phyloP scores from a whole-genome alignment of 1,140 invertebrate species.

The Pomacea maculata region DNA sequence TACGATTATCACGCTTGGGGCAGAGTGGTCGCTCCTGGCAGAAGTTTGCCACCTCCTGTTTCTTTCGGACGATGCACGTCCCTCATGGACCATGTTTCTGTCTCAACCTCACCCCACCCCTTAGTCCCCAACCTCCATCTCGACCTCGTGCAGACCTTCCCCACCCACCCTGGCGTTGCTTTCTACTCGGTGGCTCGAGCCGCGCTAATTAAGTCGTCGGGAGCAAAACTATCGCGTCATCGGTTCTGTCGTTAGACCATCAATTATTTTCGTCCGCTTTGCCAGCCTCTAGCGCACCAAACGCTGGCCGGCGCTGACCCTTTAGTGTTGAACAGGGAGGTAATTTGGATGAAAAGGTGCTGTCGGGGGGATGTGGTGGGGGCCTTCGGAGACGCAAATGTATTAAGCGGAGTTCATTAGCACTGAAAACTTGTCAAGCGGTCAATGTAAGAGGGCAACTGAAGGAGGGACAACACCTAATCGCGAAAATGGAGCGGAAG shows the following conservation, averaged over 20 bases:
- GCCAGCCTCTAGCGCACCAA: background rate
- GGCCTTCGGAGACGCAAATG: no score
- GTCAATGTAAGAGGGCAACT: no score
- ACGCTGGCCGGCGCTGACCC: no score
- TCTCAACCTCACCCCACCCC: no score
- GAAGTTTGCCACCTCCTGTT: slow-evolving; percentile 8
- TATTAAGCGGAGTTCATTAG: no score
- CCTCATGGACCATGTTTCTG: background rate
- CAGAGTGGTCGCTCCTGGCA: slow-evolving; percentile 11
- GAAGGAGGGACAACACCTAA: no score
- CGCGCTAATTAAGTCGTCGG: slow-evolving; percentile 14
- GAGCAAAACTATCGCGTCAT: slow-evolving; percentile 18
- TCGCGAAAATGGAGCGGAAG: no score
- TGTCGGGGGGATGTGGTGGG: no score
- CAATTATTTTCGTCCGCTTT: background rate
- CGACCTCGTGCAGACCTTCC: background rate
- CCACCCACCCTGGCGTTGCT: background rate
- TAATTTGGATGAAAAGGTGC: no score
- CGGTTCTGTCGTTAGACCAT: slow-evolving; percentile 18
- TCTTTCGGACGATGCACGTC: background rate
- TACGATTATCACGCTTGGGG: slow-evolving; percentile 6
- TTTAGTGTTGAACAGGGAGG: no score
- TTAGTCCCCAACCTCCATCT: background rate
- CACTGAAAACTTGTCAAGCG: no score
- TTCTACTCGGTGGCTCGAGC: slow-evolving; percentile 3